Percentiles rank a stretch among this genome's conserved stretches.
Evolutionary conservation across 2,797 vertebrate species (phyloP).

Genomic region (Cyprinella venusta): DNA sequence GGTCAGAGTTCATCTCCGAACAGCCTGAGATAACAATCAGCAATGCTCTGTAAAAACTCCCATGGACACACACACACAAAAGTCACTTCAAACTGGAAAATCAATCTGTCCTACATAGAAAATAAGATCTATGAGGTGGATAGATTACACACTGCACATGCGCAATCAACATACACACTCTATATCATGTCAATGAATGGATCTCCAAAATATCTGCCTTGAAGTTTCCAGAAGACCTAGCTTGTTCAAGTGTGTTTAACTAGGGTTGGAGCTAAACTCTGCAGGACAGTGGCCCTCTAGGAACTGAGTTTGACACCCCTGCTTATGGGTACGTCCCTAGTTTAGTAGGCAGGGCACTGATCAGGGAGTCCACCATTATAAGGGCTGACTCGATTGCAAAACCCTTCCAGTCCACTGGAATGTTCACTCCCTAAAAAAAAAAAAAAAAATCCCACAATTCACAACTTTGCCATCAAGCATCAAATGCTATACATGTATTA

Average conservation of each 20-base stretch:
- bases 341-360: too few relatives aligned
- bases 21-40: slow-evolving; percentile 68
- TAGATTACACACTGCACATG: too few relatives aligned
- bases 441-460: too few relatives aligned
- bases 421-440: too few relatives aligned
- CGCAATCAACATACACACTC: not conserved
- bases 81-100: slow-evolving; percentile 9
- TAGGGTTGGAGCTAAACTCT: not conserved
- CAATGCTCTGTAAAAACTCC: slow-evolving; percentile 16
- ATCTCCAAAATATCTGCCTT: not conserved
- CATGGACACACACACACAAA: slow-evolving; percentile 44
- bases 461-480: too few relatives aligned
- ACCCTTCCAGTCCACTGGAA: too few relatives aligned
- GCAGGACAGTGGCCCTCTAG: not conserved
- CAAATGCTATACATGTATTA: too few relatives aligned
- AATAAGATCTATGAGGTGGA: slow-evolving; percentile 14
- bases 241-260: not conserved
- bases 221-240: not conserved
- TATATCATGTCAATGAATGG: not conserved
- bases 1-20: slow-evolving; percentile 62
- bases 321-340: not conserved
- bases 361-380: too few relatives aligned
- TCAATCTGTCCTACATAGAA: slow-evolving; percentile 27
- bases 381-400: too few relatives aligned
- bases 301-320: not conserved